Percentiles rank a stretch among this genome's conserved stretches.
These are phyloP conservation scores for Caenorhabditis panamensis DNA, from an alignment of 2,888 invertebrate genomes.

Conservation along the genomic window DNA sequence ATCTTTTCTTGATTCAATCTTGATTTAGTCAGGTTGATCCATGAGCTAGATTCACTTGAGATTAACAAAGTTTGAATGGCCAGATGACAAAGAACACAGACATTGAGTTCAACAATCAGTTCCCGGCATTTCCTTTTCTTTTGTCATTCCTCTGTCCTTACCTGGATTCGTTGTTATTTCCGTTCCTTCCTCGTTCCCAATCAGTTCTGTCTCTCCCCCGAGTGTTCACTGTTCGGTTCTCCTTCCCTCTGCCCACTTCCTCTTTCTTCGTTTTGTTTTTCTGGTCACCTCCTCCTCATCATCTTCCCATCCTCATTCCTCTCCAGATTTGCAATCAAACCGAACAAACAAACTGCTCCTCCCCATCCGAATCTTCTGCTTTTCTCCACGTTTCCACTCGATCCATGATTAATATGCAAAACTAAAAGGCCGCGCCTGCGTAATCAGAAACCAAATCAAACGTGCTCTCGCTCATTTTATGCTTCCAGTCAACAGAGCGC, in stretches of 20 bases:
- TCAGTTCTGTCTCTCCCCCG: background rate
- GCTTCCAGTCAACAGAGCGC: conserved; percentile 15
- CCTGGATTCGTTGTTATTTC: conserved; percentile 1
- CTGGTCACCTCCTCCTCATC: conserved; percentile 16
- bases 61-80: too few relatives aligned
- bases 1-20: too few relatives aligned
- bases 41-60: too few relatives aligned
- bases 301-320: conserved; percentile 10
- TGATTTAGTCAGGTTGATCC: too few relatives aligned
- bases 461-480: conserved; percentile 5
- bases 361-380: background rate
- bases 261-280: conserved; percentile 9
- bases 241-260: background rate
- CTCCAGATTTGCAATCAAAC: conserved; percentile 23
- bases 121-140: too few relatives aligned
- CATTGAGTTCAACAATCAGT: background rate
- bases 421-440: conserved; percentile 16
- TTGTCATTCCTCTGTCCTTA: background rate
- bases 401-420: conserved; percentile 35
- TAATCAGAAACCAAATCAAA: conserved; percentile 37
- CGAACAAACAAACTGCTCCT: conserved; percentile 20
- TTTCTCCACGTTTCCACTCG: background rate
- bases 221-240: conserved; percentile 9
- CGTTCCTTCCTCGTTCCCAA: background rate
- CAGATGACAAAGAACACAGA: too few relatives aligned